Evolutionary conservation across 2,113 vertebrate species (phyloP).

Genomic region (Myotis davidii): DNA sequence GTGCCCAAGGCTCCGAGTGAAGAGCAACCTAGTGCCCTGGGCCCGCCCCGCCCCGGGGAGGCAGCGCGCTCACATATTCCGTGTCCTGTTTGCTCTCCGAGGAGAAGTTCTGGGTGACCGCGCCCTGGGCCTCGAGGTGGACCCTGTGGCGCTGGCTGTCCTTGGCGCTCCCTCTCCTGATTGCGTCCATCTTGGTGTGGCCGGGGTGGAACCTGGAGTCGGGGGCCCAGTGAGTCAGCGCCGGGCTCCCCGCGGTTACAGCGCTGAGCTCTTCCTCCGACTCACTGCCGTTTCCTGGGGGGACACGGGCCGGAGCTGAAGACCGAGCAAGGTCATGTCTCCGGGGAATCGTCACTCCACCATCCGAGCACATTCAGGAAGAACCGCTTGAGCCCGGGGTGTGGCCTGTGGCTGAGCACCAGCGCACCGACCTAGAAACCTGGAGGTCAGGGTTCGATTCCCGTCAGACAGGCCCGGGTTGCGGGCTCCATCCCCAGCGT

Average conservation of each 20-base stretch:
- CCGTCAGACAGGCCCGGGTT: too few species aligned
- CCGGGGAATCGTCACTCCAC: neutral
- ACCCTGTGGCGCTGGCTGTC: conserved; percentile 92
- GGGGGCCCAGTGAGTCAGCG: conserved; percentile 79
- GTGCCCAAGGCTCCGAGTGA: too few species aligned
- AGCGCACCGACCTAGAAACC: too few species aligned
- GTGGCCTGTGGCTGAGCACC: too few species aligned
- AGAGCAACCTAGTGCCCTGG: neutral
- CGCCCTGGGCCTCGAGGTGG: conserved; percentile 88
- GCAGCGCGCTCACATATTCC: conserved; percentile 92
- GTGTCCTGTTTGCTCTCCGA: conserved; percentile 92
- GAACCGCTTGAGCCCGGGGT: too few species aligned
- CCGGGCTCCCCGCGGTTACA: conserved; percentile 82
- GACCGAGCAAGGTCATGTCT: too few species aligned
- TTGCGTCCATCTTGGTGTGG: conserved; percentile 89
- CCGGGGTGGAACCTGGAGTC: conserved; percentile 81
- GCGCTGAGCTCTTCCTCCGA: conserved; percentile 86
- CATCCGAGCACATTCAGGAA: neutral
- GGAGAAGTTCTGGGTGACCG: conserved; percentile 93
- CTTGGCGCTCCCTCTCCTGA: conserved; percentile 90
- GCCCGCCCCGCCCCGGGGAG: neutral
- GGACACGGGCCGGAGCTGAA: neutral
- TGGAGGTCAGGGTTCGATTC: too few species aligned
- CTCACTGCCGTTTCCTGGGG: conserved; percentile 85
- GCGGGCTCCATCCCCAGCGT: too few species aligned